phyloP scores from a whole-genome alignment of 2,797 vertebrate species.

The Microhierax caerulescens region DNA sequence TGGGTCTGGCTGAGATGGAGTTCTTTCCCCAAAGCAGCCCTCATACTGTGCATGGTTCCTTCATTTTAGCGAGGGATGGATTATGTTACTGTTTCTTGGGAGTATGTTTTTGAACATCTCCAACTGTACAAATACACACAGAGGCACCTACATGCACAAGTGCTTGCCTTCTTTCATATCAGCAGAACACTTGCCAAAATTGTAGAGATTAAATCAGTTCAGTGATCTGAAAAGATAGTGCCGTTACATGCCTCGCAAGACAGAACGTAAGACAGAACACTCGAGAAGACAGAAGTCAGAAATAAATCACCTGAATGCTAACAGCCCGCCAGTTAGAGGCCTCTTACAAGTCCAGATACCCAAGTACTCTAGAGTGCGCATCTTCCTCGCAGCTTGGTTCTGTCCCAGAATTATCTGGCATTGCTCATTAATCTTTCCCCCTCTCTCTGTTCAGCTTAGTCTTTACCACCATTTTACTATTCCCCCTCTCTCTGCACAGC shows the following conservation, averaged over 20 bases:
- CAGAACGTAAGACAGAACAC: neutral
- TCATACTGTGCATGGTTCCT: neutral
- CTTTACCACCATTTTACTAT: neutral
- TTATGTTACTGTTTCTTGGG: neutral
- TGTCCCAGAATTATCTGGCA: neutral
- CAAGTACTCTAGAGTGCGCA: fast-evolving
- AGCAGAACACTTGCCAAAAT: neutral
- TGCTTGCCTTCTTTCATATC: neutral
- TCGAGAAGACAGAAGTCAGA: neutral
- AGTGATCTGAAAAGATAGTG: neutral
- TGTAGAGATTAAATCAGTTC: neutral
- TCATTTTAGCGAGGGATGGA: neutral
- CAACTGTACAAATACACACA: neutral
- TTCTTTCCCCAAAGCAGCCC: too few species aligned
- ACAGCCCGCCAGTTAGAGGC: neutral
- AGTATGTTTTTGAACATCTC: neutral
- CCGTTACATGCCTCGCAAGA: fast-evolving
- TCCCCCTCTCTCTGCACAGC: neutral
- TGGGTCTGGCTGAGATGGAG: too few species aligned
- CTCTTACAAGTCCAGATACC: neutral
- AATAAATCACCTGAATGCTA: neutral
- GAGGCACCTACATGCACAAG: neutral
- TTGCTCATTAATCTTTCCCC: neutral
- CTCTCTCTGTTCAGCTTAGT: neutral
- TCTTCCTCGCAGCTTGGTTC: neutral